phyloP scores from a whole-genome alignment of 2,888 invertebrate species.

The Archips xylosteana region DNA sequence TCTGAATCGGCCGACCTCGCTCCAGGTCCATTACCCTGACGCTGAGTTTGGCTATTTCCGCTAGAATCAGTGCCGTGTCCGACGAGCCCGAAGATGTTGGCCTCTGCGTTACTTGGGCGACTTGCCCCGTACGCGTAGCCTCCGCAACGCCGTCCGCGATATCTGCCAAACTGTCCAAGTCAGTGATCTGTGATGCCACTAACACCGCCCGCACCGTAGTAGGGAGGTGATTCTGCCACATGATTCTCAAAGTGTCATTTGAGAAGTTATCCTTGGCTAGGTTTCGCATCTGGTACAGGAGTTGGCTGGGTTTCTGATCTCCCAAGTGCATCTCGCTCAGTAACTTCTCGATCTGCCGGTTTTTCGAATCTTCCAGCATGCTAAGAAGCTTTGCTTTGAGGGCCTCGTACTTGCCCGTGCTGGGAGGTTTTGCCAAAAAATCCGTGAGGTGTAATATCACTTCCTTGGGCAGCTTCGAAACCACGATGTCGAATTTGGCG shows the following conservation, averaged over 20 bases:
- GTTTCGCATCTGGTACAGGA: slow-evolving; percentile 28
- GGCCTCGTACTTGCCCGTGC: slow-evolving; percentile 6
- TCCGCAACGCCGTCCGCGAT: slow-evolving; percentile 34
- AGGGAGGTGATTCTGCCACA: slow-evolving; percentile 33
- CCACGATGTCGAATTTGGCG: slow-evolving; percentile 15
- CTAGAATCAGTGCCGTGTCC: background rate
- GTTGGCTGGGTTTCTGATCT: slow-evolving; percentile 29
- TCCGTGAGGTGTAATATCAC: slow-evolving; percentile 27
- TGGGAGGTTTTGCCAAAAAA: slow-evolving; percentile 17
- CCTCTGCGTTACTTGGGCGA: background rate
- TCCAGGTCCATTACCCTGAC: background rate
- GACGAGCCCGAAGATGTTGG: background rate
- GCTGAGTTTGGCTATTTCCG: background rate
- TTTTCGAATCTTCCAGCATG: slow-evolving; percentile 24
- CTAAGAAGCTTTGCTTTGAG: slow-evolving; percentile 24
- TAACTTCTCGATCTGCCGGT: slow-evolving; percentile 22
- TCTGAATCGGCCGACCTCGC: background rate
- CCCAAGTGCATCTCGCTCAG: slow-evolving; percentile 36
- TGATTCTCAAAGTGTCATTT: background rate
- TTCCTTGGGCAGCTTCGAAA: slow-evolving; percentile 15
- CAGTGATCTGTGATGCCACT: background rate
- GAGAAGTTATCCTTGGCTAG: slow-evolving; percentile 20
- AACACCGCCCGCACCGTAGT: slow-evolving; percentile 24
- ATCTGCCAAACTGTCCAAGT: slow-evolving; percentile 20
- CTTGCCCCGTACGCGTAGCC: background rate